Evolutionary conservation across 2,797 vertebrate genomes (phyloP), one percentile per base, ranked within the genome.

Genomic region (Alectoris magna): DNA sequence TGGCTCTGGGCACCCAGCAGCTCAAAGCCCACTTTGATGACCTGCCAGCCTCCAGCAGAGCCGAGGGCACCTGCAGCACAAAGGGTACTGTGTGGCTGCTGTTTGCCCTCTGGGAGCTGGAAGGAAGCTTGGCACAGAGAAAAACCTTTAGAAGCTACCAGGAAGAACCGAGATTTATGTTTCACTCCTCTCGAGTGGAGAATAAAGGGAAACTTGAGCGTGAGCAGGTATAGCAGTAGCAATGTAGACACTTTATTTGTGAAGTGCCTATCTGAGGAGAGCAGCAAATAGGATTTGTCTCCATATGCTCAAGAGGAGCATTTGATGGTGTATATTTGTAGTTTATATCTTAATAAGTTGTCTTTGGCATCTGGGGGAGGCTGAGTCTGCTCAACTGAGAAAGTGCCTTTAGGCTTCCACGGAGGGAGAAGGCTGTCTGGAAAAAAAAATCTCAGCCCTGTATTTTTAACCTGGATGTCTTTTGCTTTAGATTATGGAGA

Each of bases 31-130:
- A 1, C 90, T 76, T 84, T 92, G 90, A 92, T 53, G 80, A n/a
- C 3, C 36, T 75, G 89, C 90, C 94, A 95, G 77, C 67, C 55
- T 9, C 0, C 1, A 60, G 76, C 18, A 0, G 6, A 8, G 69
- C 51, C 2, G 1, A 19, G 90, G 85, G 80, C 60, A 68, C n/a
- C 88, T 6, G 6, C 6, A 66, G 88, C 78, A 91, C 84, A 95
- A 85, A 88, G 59, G 75, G 55, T 55, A 66, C 88, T 94, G 66
- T 95, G 93, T 95, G 78, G 72, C 84, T 94, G 83, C 88, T 95
- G 74, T 59, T 88, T 88, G 90, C 80, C 83, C 84, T 74, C 48
- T 0, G 1, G 23, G 80, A 84, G 48, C 77, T 51, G 71, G 68
- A 4, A 88, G 90, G 75, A 88, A 94, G 91, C 66, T 94, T 94